A percentile compares a stretch with the other conserved stretches of the same genome.
phyloP scores from a whole-genome alignment of 2,113 vertebrate species.

The Serinus canaria region DNA sequence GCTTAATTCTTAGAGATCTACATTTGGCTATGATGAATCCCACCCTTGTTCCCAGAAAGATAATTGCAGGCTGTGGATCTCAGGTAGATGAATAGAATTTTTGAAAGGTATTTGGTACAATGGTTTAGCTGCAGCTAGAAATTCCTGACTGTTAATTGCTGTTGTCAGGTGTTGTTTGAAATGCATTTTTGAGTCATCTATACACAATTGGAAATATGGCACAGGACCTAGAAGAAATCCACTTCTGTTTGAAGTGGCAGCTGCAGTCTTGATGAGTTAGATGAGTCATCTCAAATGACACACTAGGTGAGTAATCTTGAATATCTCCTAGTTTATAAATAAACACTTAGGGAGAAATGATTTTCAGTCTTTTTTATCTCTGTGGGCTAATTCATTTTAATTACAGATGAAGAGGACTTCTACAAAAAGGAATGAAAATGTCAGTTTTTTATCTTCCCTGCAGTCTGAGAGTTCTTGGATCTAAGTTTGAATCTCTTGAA shows the following conservation, averaged over 20 bases:
- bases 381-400: neutral
- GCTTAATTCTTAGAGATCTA: neutral
- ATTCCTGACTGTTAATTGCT: neutral
- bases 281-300: neutral
- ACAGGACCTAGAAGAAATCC: neutral
- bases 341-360: neutral
- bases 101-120: neutral
- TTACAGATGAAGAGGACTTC: neutral
- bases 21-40: neutral
- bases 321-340: neutral
- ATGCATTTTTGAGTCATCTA: neutral
- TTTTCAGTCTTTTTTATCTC: neutral
- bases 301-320: neutral
- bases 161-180: constrained; percentile 1
- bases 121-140: neutral
- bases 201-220: neutral
- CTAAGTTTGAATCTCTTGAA: neutral
- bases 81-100: neutral
- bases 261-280: neutral
- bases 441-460: neutral
- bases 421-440: neutral
- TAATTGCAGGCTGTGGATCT: neutral
- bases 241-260: constrained; percentile 21
- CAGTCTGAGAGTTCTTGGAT: neutral
- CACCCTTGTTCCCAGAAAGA: neutral